These are phyloP conservation scores for Saccostrea cuccullata DNA, from an alignment of 1,140 invertebrate genomes.

Conservation along the genomic window DNA sequence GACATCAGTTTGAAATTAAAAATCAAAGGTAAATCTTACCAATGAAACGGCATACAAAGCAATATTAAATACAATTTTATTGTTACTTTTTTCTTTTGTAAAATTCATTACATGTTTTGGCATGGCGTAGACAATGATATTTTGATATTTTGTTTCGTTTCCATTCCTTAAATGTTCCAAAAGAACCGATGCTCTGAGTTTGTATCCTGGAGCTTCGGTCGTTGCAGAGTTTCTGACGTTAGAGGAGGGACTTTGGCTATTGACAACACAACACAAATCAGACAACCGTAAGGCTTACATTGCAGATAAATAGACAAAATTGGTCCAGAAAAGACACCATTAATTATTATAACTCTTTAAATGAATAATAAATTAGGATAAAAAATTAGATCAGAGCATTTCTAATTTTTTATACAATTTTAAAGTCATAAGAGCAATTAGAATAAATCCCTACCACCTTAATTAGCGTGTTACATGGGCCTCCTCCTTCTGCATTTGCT, in stretches of 20 bases:
- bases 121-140: not conserved
- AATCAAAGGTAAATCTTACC: not conserved
- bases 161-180: not conserved
- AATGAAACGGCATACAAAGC: not conserved
- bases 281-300: not conserved
- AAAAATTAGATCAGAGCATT: too few species aligned
- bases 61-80: not conserved
- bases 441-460: too few species aligned
- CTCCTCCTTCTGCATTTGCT: not conserved
- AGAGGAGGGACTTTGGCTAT: not conserved
- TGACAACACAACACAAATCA: constrained; percentile 20
- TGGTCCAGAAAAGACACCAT: too few species aligned
- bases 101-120: not conserved
- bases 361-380: too few species aligned
- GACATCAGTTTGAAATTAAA: constrained; percentile 6
- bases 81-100: too few species aligned
- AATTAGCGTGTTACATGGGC: too few species aligned
- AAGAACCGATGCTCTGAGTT: not conserved
- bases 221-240: not conserved
- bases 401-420: too few species aligned
- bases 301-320: too few species aligned
- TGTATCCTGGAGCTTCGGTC: constrained; percentile 23
- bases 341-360: too few species aligned
- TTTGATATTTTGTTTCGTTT: not conserved
- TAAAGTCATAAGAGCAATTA: too few species aligned